Percentiles rank a stretch among this genome's conserved stretches.
phyloP scores from a whole-genome alignment of 2,888 invertebrate species.

The Drosophila flavopinicola region DNA sequence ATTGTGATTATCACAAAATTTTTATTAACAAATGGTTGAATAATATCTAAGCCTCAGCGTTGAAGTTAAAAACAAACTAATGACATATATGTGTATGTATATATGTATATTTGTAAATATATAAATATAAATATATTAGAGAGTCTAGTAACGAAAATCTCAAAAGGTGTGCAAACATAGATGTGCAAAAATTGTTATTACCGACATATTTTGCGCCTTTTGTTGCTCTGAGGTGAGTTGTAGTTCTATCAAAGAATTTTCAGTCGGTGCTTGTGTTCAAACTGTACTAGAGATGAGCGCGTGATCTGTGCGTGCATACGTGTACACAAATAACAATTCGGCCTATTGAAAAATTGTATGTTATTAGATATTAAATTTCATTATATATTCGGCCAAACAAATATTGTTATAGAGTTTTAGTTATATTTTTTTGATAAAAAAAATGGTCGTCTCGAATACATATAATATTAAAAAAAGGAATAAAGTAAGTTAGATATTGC shows the following conservation, averaged over 20 bases:
- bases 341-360: not conserved
- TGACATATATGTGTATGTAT: too few relatives aligned
- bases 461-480: not conserved
- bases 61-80: constrained; percentile 24
- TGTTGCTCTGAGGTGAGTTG: constrained; percentile 57
- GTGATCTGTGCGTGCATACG: constrained; percentile 7
- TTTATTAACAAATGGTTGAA: constrained; percentile 64
- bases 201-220: constrained; percentile 53
- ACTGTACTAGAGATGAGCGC: constrained; percentile 56
- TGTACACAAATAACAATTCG: not conserved
- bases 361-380: not conserved
- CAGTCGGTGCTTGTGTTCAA: constrained; percentile 41
- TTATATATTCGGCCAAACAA: too few relatives aligned
- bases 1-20: constrained; percentile 62
- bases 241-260: constrained; percentile 33
- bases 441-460: too few relatives aligned
- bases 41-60: constrained; percentile 57
- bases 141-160: not conserved
- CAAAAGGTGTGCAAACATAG: constrained; percentile 19
- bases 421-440: too few relatives aligned
- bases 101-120: constrained; percentile 1
- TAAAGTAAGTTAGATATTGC: too few relatives aligned
- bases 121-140: constrained; percentile 6
- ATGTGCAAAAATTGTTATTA: constrained; percentile 33
- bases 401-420: too few relatives aligned